Conservation (phyloP, 2,797 vertebrate species). For the Coracias cyanogaster region DNA sequence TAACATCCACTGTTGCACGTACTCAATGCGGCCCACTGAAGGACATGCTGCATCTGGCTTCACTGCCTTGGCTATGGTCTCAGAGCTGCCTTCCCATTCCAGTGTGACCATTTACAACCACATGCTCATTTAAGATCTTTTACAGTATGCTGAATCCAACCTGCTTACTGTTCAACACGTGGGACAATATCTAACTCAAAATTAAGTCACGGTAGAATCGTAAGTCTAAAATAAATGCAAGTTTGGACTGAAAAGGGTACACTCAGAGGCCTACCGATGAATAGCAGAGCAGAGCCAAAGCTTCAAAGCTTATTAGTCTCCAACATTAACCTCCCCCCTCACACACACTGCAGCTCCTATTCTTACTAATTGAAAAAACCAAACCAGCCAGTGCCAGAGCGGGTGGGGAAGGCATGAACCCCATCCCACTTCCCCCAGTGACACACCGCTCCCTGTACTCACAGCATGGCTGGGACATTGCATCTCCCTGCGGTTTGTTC, state of each 20-base stretch:
- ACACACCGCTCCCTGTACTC: background rate
- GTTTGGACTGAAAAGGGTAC: background rate
- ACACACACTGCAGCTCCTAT: background rate
- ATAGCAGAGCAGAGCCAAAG: background rate
- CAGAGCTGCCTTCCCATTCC: background rate
- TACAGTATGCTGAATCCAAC: background rate
- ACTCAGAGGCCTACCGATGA: background rate
- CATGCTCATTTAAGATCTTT: background rate
- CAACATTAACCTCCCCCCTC: background rate
- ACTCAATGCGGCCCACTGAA: background rate
- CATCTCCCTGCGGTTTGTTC: background rate
- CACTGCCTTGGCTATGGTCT: background rate
- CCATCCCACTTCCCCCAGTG: background rate
- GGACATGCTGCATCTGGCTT: background rate
- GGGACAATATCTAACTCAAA: background rate
- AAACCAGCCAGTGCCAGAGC: background rate
- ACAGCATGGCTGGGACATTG: background rate
- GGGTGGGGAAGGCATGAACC: background rate
- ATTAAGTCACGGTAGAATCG: background rate
- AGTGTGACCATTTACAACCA: background rate
- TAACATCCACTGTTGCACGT: rapidly evolving
- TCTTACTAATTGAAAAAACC: background rate
- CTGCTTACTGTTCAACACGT: background rate
- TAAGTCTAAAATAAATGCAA: background rate
- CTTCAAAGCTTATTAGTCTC: background rate